Evolutionary conservation across 2,888 invertebrate species (phyloP), one percentile per base, ranked within the genome.

Genomic region (Eupeodes latifasciatus): DNA sequence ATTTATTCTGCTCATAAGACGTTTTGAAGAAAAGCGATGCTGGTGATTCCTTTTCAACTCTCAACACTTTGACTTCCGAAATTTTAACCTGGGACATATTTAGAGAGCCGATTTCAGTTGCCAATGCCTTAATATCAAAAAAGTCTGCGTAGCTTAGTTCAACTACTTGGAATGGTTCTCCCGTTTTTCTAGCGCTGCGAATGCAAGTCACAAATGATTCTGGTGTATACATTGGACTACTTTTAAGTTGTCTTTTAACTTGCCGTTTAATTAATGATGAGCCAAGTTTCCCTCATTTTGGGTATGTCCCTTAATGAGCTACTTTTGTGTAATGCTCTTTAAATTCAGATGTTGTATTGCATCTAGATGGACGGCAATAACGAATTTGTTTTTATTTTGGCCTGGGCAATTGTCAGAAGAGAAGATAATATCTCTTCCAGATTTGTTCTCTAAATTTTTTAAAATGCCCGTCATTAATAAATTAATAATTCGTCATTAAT

Each of bases 311-410:
- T 72, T 81, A 64, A 74, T 72, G 11, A 81, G n/a, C 55, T 12
- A 81, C 72, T 81, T 74, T 47, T 74, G 64, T 34, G 76, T 86
- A 57, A 84, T 88, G 53, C 67, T 75, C 69, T 88, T 83, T 57
- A 84, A 81, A 84, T 81, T 79, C 71, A 89, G 74, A 62, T 57
- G 76, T 19, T 76, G 83, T 5, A 40, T 40, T 40, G 36, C 36
- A 36, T 36, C 1, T 36, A 36, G 5, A 36, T 36, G 2, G 7
- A 36, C 36, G 7, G 36, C 36, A 36, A 36, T 36, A 36, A 36
- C 36, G 7, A 36, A 36, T 36, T 36, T 36, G 36, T 36, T 36
- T 36, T 36, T 36, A 36, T 36, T 36, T 36, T 36, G 36, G 36
- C 36, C 36, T 2, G 36, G 36, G 36, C 36, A 36, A 36, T 36